Conservation (phyloP, 35 echinoderm and acorn worm species). For the Stichopus chloronotus region DNA sequence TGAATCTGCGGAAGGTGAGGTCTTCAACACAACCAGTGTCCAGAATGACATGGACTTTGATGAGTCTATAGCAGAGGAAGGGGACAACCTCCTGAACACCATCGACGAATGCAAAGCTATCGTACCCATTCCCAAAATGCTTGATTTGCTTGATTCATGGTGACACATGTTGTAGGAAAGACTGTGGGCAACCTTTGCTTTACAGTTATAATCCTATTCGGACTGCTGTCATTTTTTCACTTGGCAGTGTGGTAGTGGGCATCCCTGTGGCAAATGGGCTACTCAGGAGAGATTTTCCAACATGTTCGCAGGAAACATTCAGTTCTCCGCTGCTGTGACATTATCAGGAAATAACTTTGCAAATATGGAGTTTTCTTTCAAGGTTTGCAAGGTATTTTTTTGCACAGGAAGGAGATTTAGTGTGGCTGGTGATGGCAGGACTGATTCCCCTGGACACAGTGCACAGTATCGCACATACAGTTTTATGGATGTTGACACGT, state of each 20-base stretch:
- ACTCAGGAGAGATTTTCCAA: constrained; percentile 41
- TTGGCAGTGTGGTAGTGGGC: constrained; percentile 14
- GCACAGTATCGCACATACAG: constrained; percentile 59
- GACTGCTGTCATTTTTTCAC: constrained; percentile 30
- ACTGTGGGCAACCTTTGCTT: neutral
- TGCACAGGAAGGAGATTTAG: neutral
- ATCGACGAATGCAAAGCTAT: constrained; percentile 15
- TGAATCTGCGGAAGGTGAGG: constrained; percentile 18
- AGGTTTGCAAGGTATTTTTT: neutral
- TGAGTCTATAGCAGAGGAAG: constrained; percentile 25
- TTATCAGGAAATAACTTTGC: constrained; percentile 34
- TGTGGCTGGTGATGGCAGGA: constrained; percentile 60
- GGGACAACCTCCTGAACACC: neutral
- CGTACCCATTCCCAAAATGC: neutral
- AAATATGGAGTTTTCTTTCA: neutral
- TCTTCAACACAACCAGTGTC: neutral
- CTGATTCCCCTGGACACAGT: constrained; percentile 46
- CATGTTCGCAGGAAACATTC: constrained; percentile 37
- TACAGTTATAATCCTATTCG: neutral
- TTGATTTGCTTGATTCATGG: neutral
- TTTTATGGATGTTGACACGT: constrained; percentile 12
- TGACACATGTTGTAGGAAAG: no score
- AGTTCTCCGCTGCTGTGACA: constrained; percentile 31
- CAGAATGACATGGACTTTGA: constrained; percentile 19
- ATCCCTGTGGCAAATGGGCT: neutral